These are phyloP conservation scores for Paraplagusia blochii DNA, from an alignment of 2,113 vertebrate genomes.

Conservation along the genomic window DNA sequence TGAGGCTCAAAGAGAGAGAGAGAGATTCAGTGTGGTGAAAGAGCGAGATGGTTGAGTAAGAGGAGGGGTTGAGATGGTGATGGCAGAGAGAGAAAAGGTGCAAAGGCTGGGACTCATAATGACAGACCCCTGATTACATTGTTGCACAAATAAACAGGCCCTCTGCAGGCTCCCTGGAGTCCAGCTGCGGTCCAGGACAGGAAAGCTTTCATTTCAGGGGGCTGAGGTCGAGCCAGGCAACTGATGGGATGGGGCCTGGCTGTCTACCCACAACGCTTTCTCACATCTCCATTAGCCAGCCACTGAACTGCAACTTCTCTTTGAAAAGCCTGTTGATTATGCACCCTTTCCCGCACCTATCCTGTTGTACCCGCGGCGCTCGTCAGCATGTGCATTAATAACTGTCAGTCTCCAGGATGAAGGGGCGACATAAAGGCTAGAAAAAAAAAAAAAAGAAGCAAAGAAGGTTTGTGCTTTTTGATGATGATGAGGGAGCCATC, in stretches of 20 bases:
- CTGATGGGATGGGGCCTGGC: constrained; percentile 41
- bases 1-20: constrained; percentile 58
- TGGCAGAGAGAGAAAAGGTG: constrained; percentile 54
- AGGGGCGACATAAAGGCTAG: constrained; percentile 2
- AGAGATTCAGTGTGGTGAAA: constrained; percentile 53
- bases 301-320: constrained; percentile 31
- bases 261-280: constrained; percentile 39
- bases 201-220: constrained; percentile 67
- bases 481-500: constrained; percentile 50
- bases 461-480: constrained; percentile 25
- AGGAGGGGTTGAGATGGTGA: constrained; percentile 38
- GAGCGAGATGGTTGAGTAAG: constrained; percentile 46
- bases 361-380: constrained; percentile 8
- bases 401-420: constrained; percentile 37
- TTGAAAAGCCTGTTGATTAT: constrained; percentile 45
- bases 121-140: constrained; percentile 65
- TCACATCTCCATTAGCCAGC: constrained; percentile 54
- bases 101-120: constrained; percentile 58
- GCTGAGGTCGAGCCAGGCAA: constrained; percentile 42
- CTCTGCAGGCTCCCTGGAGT: constrained; percentile 58
- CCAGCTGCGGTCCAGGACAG: constrained; percentile 63
- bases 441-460: constrained; percentile 24
- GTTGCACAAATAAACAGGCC: constrained; percentile 73
- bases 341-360: constrained; percentile 46
- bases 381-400: constrained; percentile 37